phyloP scores from a whole-genome alignment of 2,797 vertebrate genomes.

The Leucoraja ocellata region DNA sequence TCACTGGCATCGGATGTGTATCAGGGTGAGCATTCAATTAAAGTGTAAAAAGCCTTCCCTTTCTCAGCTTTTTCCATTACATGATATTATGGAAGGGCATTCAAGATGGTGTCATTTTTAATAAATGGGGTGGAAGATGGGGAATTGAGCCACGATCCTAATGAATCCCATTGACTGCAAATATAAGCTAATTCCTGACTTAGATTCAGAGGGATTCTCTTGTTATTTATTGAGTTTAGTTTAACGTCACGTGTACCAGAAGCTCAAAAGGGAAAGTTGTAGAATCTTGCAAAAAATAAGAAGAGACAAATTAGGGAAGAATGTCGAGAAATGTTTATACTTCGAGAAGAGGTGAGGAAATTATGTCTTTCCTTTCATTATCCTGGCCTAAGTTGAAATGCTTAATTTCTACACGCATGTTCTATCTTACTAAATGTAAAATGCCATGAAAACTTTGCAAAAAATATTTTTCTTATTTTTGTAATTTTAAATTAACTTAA shows the following conservation, averaged over 20 bases:
- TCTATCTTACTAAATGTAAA: not conserved
- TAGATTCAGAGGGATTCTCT: not conserved
- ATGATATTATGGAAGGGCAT: not conserved
- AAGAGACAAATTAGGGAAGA: not conserved
- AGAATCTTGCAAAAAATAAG: not conserved
- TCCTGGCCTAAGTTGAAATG: not conserved
- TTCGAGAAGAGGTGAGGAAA: not conserved
- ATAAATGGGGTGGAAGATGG: not conserved
- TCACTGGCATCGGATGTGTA: conserved; percentile 84
- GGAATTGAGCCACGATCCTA: not conserved
- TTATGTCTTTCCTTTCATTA: not conserved
- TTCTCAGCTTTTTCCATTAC: not conserved
- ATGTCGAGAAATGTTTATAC: not conserved
- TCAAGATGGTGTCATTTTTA: not conserved
- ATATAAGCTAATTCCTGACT: not conserved
- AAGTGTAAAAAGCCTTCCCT: not conserved
- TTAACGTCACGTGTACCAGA: not conserved
- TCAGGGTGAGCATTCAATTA: conserved; percentile 73
- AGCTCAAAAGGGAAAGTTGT: not conserved
- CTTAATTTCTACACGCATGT: not conserved
- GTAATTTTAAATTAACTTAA: not conserved
- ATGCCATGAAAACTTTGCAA: not conserved
- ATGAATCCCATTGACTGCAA: not conserved
- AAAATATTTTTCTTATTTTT: not conserved
- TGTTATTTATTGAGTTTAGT: not conserved